Evolutionary conservation across 1,140 invertebrate genomes (phyloP), one percentile per base, ranked within the genome.

Genomic region (Apolygus lucorum): DNA sequence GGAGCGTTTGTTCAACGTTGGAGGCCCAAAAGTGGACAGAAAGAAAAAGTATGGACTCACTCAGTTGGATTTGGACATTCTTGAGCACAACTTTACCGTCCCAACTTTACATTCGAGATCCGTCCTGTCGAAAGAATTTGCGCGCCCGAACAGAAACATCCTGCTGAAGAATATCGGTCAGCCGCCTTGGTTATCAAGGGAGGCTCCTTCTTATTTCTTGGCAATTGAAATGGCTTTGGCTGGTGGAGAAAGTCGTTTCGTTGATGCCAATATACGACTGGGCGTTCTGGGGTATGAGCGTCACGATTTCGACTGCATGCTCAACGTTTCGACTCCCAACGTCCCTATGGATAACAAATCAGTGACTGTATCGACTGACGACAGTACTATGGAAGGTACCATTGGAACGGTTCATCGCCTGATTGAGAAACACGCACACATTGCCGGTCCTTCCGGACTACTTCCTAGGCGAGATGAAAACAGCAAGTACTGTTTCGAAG

Each of bases 11-110:
- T 59, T 59, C 22, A 13, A 14, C 2, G 22, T 59, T 4, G 54
- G 54, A 59, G 54, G 11, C 2, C 11, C 11, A 22, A 49, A 49
- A 49, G 22, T 22, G 11, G 54, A 59, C 22, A 59, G 54, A 24
- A 59, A 59, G 22, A 59, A 59, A 59, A 59, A 59, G 22, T 59
- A 59, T 21, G 54, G 54, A 21, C 22, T 59, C 11, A 59, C 54
- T 4, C 8, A 59, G 8, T 59, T 59, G 54, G 54, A 59, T 59
- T 11, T 59, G 2, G 54, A 22, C 11, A 59, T 59, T 59, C 22
- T 59, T 4, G 54, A 59, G 22, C 13, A 24, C 13, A 59, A 59
- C 54, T 49, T 49, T 17, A 21, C 22, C 2, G 4, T 14, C 8
- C 54, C 54, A 14, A 59, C 11, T 11, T 59, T 59, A 59, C 11